Percentiles rank a stretch among this genome's conserved stretches.
Conservation (phyloP, 2,888 invertebrate species). For the Metalampra italica region DNA sequence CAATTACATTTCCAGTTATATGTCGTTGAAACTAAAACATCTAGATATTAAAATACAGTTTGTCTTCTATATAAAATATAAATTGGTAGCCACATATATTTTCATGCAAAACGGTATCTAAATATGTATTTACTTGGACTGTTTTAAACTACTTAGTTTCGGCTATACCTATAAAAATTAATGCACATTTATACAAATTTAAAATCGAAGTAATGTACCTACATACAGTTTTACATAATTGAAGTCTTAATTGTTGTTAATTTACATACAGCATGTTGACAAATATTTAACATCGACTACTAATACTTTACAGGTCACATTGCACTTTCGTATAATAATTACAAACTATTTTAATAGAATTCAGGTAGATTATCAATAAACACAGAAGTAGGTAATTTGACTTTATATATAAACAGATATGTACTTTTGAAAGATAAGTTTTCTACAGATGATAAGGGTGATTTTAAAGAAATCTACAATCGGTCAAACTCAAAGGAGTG, state of each 20-base stretch:
- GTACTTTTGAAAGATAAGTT: constrained; percentile 56
- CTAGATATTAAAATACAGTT: constrained; percentile 46
- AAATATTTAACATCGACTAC: constrained; percentile 45
- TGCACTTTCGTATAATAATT: constrained; percentile 29
- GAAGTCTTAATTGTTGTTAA: neutral
- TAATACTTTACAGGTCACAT: constrained; percentile 62
- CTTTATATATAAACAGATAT: constrained; percentile 59
- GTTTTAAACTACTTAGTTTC: neutral
- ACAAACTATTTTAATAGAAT: constrained; percentile 23
- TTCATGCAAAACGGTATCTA: constrained; percentile 5
- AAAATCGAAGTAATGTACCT: neutral
- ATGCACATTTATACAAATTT: neutral
- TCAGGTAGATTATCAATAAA: constrained; percentile 28
- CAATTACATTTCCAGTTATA: constrained; percentile 35
- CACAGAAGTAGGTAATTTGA: constrained; percentile 47
- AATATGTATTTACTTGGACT: neutral
- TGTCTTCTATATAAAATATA: constrained; percentile 53
- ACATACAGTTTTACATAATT: neutral
- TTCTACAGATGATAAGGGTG: constrained; percentile 2
- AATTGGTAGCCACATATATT: constrained; percentile 26
- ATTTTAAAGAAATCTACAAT: neutral
- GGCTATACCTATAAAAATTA: neutral
- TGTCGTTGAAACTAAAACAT: constrained; percentile 44
- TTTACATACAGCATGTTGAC: neutral
- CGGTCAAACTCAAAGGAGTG: constrained; percentile 9